Evolutionary conservation across 2,797 vertebrate genomes (phyloP), one percentile per base, ranked within the genome.

Genomic region (Dryobates pubescens): DNA sequence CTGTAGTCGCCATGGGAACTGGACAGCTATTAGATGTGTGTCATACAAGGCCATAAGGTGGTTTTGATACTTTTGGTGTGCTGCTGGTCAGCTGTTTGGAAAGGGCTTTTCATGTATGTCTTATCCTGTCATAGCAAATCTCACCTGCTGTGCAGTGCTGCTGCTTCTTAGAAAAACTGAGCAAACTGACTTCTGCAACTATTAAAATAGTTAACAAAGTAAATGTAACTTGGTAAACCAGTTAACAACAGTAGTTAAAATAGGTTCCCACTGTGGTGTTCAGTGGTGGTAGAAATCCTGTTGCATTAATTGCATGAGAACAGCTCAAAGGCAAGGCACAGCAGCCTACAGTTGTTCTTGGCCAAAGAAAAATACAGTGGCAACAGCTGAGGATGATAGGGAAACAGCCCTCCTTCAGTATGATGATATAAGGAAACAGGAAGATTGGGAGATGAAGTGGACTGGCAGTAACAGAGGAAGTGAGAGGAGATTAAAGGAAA

Each of bases 1-100:
- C 75, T 0, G 1, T 57, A 64, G 75, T 51, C 56, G 47, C 75
- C 56, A 9, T 0, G 1, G 36, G 8, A 8, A 24, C 8, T 1
- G 6, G 34, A 27, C 54, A 82, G 45, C 62, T 86, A 7, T 43
- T 29, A 13, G 30, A 41, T 38, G 34, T 57, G 56, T 58, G 13
- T 10, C 43, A 61, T 49, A 9, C 19, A n/a, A 36, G 45, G 26
- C 32, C 4, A 1, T 7, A 58, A 68, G 51, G 26, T 64, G 45
- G 4, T 10, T 78, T 68, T 45, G 53, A 64, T 65, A 17, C 24
- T 22, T 77, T 23, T 57, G 58, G 15, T 73, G 69, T 47, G 34
- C 65, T 76, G 0, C 38, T 38, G 38, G 38, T 38, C 38, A 38
- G 38, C 38, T 38, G 38, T 51, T 38, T 38, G 19, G 43, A 20